phyloP scores from a whole-genome alignment of 2,888 invertebrate species.

The Cantharis flavilabris region DNA sequence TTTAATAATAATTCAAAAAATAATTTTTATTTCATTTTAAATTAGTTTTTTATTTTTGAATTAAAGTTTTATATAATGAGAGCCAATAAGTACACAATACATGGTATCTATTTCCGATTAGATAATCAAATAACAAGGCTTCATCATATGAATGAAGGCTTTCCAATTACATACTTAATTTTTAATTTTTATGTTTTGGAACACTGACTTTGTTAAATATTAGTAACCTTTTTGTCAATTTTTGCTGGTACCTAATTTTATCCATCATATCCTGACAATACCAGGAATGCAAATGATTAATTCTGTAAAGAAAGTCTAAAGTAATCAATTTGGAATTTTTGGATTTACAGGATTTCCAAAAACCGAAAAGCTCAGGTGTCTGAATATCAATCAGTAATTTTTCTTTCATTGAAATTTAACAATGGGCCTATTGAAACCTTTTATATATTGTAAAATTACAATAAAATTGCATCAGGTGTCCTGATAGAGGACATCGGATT shows the following conservation, averaged over 20 bases:
- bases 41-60: background rate
- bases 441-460: too few relatives aligned
- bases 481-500: too few relatives aligned
- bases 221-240: background rate
- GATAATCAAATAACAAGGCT: slow-evolving; percentile 2
- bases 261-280: background rate
- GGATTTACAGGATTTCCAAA: too few relatives aligned
- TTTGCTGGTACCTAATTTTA: background rate
- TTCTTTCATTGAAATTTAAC: background rate
- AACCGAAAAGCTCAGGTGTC: too few relatives aligned
- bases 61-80: background rate
- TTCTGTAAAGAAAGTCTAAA: background rate
- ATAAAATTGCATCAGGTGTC: too few relatives aligned
- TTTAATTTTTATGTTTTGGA: background rate
- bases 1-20: background rate
- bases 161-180: slow-evolving; percentile 1
- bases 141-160: background rate
- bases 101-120: background rate
- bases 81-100: background rate
- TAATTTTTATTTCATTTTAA: background rate
- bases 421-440: background rate
- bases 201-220: background rate
- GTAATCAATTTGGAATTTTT: background rate
- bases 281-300: background rate
- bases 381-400: too few relatives aligned